Percentiles rank a stretch among this genome's conserved stretches.
Evolutionary conservation across 2,797 vertebrate species (phyloP).

Genomic region (Ptychadena robeensis): DNA sequence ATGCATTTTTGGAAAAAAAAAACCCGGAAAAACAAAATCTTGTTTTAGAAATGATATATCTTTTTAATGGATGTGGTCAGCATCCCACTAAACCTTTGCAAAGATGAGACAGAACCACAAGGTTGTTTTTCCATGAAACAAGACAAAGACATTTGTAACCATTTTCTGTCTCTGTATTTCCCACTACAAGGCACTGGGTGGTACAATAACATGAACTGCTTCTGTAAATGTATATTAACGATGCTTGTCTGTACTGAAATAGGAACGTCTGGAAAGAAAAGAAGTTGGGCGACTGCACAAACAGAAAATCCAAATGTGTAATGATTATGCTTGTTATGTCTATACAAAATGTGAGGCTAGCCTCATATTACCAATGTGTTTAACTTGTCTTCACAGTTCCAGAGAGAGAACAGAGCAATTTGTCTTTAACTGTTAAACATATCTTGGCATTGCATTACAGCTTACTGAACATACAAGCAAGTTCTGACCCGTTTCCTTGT

Average conservation of each 20-base stretch:
- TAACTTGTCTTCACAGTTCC: constrained; percentile 58
- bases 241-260: not conserved
- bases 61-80: not conserved
- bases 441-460: constrained; percentile 66
- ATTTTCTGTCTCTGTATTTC: not conserved
- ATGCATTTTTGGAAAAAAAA: not conserved
- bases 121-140: constrained; percentile 9
- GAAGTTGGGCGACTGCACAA: constrained; percentile 20
- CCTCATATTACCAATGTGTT: constrained; percentile 40
- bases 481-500: constrained; percentile 66
- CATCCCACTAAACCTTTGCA: not conserved
- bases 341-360: constrained; percentile 37
- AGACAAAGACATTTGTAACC: not conserved
- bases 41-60: too few relatives aligned
- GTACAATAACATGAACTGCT: not conserved
- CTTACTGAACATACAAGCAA: constrained; percentile 66
- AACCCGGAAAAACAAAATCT: not conserved
- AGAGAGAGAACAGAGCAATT: constrained; percentile 64
- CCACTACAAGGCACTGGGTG: not conserved
- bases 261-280: not conserved
- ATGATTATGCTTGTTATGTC: constrained; percentile 47
- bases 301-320: constrained; percentile 6
- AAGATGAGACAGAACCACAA: constrained; percentile 21
- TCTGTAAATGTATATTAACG: constrained; percentile 16
- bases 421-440: constrained; percentile 66